A percentile compares a stretch with the other conserved stretches of the same genome.
Evolutionary conservation across 2,797 vertebrate species (phyloP).

Genomic region (Dryobates pubescens): DNA sequence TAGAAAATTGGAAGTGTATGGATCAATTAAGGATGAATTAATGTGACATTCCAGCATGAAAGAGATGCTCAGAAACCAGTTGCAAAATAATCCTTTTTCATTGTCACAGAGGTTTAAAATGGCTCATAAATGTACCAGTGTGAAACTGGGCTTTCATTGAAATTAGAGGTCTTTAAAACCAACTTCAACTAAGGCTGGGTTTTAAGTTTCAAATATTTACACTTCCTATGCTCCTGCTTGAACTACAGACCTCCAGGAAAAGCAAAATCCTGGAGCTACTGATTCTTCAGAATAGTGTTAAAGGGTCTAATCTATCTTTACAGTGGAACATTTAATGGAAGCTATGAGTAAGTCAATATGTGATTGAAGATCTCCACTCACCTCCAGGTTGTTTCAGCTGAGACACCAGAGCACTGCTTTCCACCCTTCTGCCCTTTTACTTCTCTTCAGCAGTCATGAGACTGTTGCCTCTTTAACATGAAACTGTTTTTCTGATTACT

Average conservation of each 20-base stretch:
- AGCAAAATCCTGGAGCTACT: background rate
- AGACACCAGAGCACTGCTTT: background rate
- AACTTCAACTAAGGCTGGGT: background rate
- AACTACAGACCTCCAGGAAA: background rate
- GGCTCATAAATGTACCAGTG: slow-evolving; percentile 3
- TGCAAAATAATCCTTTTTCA: slow-evolving; percentile 70
- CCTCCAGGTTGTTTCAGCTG: background rate
- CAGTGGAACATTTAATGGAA: background rate
- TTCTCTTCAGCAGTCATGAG: background rate
- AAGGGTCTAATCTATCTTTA: background rate
- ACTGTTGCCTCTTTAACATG: background rate
- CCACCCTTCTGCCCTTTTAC: background rate
- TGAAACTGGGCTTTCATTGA: background rate
- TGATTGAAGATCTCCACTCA: background rate
- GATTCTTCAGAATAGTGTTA: background rate
- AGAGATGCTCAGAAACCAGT: slow-evolving; percentile 56
- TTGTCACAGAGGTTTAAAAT: slow-evolving; percentile 54
- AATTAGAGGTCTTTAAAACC: background rate
- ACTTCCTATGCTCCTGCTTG: background rate
- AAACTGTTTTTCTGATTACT: background rate
- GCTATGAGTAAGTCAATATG: background rate
- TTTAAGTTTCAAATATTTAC: slow-evolving; percentile 1
- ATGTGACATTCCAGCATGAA: slow-evolving; percentile 70
- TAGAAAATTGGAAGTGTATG: slow-evolving; percentile 73
- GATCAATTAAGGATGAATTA: slow-evolving; percentile 78